Percentiles rank a stretch among this genome's conserved stretches.
Conservation (phyloP, 2,797 vertebrate species). For the Acropternis orthonyx region DNA sequence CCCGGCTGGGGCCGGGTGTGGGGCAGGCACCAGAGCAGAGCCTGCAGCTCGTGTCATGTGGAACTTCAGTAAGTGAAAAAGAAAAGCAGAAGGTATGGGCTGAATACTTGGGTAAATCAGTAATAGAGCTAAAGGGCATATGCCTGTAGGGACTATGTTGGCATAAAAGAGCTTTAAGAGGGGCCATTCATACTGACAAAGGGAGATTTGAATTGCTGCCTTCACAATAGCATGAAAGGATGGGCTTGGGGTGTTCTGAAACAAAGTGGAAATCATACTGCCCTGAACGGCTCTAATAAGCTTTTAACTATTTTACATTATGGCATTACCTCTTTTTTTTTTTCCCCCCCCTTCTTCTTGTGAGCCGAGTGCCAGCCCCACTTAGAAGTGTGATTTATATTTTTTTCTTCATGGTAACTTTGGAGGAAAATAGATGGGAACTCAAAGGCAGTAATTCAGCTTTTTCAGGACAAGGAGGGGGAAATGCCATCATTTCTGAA, state of each 20-base stretch:
- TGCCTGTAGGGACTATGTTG: slow-evolving; percentile 90
- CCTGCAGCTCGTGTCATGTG: slow-evolving; percentile 83
- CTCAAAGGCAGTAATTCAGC: slow-evolving; percentile 81
- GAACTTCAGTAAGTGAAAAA: slow-evolving; percentile 84
- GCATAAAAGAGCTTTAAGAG: slow-evolving; percentile 91
- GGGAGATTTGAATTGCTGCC: slow-evolving; percentile 90
- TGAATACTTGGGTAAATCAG: slow-evolving; percentile 96
- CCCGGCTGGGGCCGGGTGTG: slow-evolving; percentile 68
- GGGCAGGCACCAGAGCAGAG: slow-evolving; percentile 56
- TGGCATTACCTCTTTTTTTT: slow-evolving; percentile 73
- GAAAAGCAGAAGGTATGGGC: slow-evolving; percentile 91
- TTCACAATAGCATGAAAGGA: slow-evolving; percentile 97
- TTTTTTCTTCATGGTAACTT: slow-evolving; percentile 86
- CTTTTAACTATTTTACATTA: slow-evolving; percentile 95
- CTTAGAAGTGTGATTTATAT: slow-evolving; percentile 64
- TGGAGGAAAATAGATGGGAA: slow-evolving; percentile 71
- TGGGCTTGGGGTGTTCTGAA: slow-evolving; percentile 88
- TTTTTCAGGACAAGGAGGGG: slow-evolving; percentile 71
- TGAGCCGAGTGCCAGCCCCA: slow-evolving; percentile 71
- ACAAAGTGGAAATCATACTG: slow-evolving; percentile 95
- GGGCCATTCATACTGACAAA: slow-evolving; percentile 91
- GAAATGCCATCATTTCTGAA: slow-evolving; percentile 61
- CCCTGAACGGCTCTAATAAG: slow-evolving; percentile 92
- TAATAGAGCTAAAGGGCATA: slow-evolving; percentile 97
- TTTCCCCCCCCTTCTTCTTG: slow-evolving; percentile 62